Percentiles rank a stretch among this genome's conserved stretches.
Evolutionary conservation across 2,888 invertebrate species (phyloP).

Genomic region (Ennomos quercinarius): DNA sequence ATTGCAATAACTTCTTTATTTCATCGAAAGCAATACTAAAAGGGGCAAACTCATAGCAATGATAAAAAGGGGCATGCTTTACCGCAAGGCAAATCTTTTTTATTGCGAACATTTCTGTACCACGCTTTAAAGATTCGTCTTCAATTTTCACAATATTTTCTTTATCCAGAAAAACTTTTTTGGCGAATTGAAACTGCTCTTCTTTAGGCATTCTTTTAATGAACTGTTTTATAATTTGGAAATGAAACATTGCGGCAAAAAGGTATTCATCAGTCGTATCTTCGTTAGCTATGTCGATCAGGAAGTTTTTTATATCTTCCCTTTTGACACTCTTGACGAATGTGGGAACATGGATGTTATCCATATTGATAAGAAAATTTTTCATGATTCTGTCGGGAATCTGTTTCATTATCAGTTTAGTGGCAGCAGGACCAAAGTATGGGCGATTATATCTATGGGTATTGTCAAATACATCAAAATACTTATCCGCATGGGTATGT

Average conservation of each 20-base stretch:
- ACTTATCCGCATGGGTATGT: conserved; percentile 53
- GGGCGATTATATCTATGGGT: conserved; percentile 28
- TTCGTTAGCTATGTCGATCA: conserved; percentile 48
- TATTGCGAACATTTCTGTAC: conserved; percentile 41
- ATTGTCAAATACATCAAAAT: conserved; percentile 56
- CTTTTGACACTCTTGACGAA: conserved; percentile 61
- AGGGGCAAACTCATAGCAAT: conserved; percentile 64
- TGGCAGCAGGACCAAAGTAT: conserved; percentile 56
- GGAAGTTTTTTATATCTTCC: conserved; percentile 57
- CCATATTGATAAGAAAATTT: conserved; percentile 43
- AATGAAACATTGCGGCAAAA: background rate
- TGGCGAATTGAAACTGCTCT: conserved; percentile 61
- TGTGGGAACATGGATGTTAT: conserved; percentile 54
- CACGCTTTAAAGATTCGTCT: conserved; percentile 37
- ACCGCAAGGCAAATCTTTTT: conserved; percentile 40
- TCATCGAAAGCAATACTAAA: conserved; percentile 62
- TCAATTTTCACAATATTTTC: conserved; percentile 30
- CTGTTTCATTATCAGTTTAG: conserved; percentile 61
- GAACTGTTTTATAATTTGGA: conserved; percentile 44
- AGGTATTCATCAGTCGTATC: conserved; percentile 27
- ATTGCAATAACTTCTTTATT: conserved; percentile 49
- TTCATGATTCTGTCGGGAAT: conserved; percentile 54
- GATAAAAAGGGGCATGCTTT: conserved; percentile 41
- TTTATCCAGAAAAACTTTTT: conserved; percentile 59
- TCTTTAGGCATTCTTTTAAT: conserved; percentile 56